Evolutionary conservation across 2,888 invertebrate species (phyloP).

Genomic region (Clanis bilineata): DNA sequence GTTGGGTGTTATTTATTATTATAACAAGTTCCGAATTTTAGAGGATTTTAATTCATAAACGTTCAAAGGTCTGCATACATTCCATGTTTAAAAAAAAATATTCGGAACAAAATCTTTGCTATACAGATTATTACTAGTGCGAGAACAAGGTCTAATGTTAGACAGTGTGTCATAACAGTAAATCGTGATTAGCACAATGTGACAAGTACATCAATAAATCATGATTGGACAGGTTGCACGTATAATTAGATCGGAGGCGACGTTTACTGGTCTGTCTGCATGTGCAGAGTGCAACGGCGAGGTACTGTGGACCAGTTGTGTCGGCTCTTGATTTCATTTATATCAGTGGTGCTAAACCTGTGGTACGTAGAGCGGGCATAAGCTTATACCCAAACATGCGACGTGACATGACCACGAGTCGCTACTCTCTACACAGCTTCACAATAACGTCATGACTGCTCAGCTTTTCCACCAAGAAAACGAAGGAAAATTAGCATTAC

Average conservation of each 20-base stretch:
- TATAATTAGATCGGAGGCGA: constrained; percentile 11
- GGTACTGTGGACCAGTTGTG: constrained; percentile 35
- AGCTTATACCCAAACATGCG: too few relatives aligned
- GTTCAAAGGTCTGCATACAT: too few relatives aligned
- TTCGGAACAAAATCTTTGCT: too few relatives aligned
- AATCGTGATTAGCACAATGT: not conserved
- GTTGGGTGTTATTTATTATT: too few relatives aligned
- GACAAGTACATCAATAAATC: constrained; percentile 7
- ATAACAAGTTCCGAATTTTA: too few relatives aligned
- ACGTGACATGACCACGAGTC: too few relatives aligned
- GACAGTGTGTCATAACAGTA: constrained; percentile 6
- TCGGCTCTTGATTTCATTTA: constrained; percentile 48
- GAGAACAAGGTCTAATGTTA: not conserved
- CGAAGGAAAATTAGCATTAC: too few relatives aligned
- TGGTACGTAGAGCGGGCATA: not conserved
- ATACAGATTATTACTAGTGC: not conserved
- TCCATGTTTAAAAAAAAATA: too few relatives aligned
- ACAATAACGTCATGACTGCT: too few relatives aligned
- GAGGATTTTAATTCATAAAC: too few relatives aligned
- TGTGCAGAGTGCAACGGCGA: not conserved
- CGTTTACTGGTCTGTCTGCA: not conserved
- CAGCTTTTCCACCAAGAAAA: too few relatives aligned
- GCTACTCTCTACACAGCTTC: too few relatives aligned
- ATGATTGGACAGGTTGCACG: not conserved
- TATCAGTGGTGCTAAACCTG: constrained; percentile 21